Base-by-base conservation (phyloP, 2,888 invertebrate species). In the Cephus spinipes region DNA sequence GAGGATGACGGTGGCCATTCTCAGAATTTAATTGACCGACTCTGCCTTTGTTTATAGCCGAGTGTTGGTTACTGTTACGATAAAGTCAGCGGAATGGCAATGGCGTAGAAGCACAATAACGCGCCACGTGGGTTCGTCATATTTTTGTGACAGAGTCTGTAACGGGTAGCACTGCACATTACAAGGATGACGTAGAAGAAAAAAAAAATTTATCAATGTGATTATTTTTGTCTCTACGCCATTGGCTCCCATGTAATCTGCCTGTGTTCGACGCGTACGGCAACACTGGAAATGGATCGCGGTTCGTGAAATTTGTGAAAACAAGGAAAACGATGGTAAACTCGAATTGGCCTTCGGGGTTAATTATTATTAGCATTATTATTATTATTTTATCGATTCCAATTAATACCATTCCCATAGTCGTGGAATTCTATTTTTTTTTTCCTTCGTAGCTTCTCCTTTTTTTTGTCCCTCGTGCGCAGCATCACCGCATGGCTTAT, bases 201-300 rank as follows among this genome's bases (percentile, higher is more conserved):
- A 1, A 55, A 55, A 15, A 15, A 2, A 23, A 0, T 9, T 0
- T 55, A 2, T 9, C 23, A 55, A 55, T 1, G 23, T 23, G 23
- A 55, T 55, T 2, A 55, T 55, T 55, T 55, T 55, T 55, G 9
- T 4, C 9, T 55, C 55, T 23, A 55, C 55, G 55, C 23, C 55
- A 55, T 55, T 55, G 55, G 15, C 23, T 40, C 15, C 23, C 6
- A 2, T 55, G 71, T 23, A 33, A 71, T 71, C 71, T 12, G 71
- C 6, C 71, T 71, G 71, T 32, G 30, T 71, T 71, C 30, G 71
- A 31, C 31, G 71, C 3, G 12, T 71, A 71, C 71, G 71, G 31
- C 12, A 33, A 71, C 71, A 9, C 71, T 23, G 71, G 33, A 71
- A 71, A 71, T 71, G 71, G 12, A 71, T 71, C n/a, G 71, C 71